Conservation (phyloP, 2,113 vertebrate genomes). For the Eptatretus burgeri region DNA sequence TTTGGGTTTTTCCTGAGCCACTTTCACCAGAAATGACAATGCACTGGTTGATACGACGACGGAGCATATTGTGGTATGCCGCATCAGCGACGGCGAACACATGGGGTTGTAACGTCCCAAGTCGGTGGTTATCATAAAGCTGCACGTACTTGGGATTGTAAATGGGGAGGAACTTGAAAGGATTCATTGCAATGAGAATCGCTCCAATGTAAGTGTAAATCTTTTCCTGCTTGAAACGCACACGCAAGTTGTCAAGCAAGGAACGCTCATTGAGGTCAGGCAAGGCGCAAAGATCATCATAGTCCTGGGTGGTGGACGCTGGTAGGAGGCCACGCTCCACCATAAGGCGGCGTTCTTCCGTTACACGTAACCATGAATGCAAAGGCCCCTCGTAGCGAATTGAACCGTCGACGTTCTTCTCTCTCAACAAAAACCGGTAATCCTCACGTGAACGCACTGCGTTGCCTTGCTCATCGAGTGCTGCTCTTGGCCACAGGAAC, state of each 20-base stretch:
- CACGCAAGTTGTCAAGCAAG: constrained; percentile 71
- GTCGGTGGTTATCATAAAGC: constrained; percentile 85
- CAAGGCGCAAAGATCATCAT: constrained; percentile 55
- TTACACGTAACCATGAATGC: constrained; percentile 75
- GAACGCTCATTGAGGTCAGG: constrained; percentile 72
- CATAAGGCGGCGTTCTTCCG: constrained; percentile 60
- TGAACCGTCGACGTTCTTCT: constrained; percentile 84
- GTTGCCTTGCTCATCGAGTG: constrained; percentile 50
- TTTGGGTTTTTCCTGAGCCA: constrained; percentile 88
- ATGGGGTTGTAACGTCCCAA: constrained; percentile 75
- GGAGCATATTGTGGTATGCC: constrained; percentile 86
- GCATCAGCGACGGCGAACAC: constrained; percentile 89
- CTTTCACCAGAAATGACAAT: constrained; percentile 95
- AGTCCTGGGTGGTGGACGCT: constrained; percentile 51
- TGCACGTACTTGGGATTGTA: constrained; percentile 98
- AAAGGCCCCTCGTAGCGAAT: constrained; percentile 68
- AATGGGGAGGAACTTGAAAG: constrained; percentile 92
- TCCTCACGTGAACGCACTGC: constrained; percentile 37
- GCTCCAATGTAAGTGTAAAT: constrained; percentile 93
- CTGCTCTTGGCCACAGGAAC: constrained; percentile 91
- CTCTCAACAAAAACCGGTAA: constrained; percentile 69
- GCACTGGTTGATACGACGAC: constrained; percentile 66
- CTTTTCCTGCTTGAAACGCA: constrained; percentile 73
- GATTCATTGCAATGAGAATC: constrained; percentile 91
- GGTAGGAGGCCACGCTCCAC: constrained; percentile 68